Base-by-base conservation (phyloP, 2,797 vertebrate genomes). In the Lacerta viridis region DNA sequence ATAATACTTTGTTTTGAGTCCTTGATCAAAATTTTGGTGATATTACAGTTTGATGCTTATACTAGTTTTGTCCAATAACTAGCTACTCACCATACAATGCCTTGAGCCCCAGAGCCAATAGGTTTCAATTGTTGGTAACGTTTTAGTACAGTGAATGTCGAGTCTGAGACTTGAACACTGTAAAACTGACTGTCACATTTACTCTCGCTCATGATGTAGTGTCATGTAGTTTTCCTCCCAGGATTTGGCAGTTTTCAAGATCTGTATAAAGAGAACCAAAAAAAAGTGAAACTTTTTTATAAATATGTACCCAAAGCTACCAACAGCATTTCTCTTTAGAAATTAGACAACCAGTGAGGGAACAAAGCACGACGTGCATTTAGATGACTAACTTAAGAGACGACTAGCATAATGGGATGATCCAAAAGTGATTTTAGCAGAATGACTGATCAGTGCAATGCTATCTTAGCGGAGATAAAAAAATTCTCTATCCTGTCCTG, bases 81-180 rank as follows among this genome's bases (percentile, higher is more conserved):
- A 74, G 36, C 27, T 85, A 93, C 97, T 99, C 95, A 99, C 99
- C 99, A 99, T 94, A 99, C 99, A 92, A 99, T 99, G 93, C 99
- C 99, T 95, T 99, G 99, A 90, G 99, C 99, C 80, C 99, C 99
- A 3, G 98, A 99, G 92, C 99, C 99, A 80, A 99, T 99, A 71
- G 99, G 97, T 33, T 98, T 98, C 92, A 99, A 97, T 91, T 99
- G 98, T 95, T 99, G 98, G 95, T 99, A 99, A 87, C 98, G 98
- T 92, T 97, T 98, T 82, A 99, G 97, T 17, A 99, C 98, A 5
- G 98, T 98, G 97, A 99, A 99, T 83, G 99, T 99, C 95, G 99
- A 99, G 96, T 99, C 99, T 80, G 98, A 99, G 97, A 99, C 99
- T 97, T 99, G 98, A 88, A 99, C 98, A 90, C 98, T 99, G 97